Percentiles rank a stretch among this genome's conserved stretches.
These are phyloP conservation scores for Autographa gamma DNA, from an alignment of 2,888 invertebrate genomes.

Conservation along the genomic window DNA sequence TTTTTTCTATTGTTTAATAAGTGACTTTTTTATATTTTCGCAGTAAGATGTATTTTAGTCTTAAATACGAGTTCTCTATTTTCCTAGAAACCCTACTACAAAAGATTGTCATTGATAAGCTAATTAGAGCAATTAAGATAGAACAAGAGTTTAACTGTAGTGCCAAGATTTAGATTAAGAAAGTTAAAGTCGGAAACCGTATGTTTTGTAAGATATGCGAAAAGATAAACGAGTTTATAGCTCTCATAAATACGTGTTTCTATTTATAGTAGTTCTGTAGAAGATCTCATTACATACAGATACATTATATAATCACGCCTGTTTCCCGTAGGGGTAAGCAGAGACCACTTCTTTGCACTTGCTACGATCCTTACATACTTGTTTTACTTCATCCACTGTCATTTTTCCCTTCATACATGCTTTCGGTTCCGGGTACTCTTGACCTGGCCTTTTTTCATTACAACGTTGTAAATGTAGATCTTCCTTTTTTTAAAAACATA, in stretches of 20 bases:
- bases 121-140: background rate
- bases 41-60: background rate
- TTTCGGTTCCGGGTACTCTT: too few species aligned
- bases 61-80: background rate
- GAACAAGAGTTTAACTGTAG: background rate
- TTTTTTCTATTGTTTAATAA: too few species aligned
- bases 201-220: background rate
- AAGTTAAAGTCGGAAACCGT: background rate
- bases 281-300: too few species aligned
- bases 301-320: too few species aligned
- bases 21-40: background rate
- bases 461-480: too few species aligned
- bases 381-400: too few species aligned
- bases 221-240: background rate
- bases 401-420: too few species aligned
- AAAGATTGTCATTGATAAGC: background rate
- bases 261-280: background rate
- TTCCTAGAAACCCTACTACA: background rate
- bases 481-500: too few species aligned
- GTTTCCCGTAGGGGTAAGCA: too few species aligned
- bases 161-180: background rate
- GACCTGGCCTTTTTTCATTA: too few species aligned
- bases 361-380: too few species aligned
- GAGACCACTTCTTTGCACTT: too few species aligned
- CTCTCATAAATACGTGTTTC: background rate